A percentile compares a stretch with the other conserved stretches of the same genome.
Conservation (phyloP, 2,797 vertebrate species). For the Thaleichthys pacificus region DNA sequence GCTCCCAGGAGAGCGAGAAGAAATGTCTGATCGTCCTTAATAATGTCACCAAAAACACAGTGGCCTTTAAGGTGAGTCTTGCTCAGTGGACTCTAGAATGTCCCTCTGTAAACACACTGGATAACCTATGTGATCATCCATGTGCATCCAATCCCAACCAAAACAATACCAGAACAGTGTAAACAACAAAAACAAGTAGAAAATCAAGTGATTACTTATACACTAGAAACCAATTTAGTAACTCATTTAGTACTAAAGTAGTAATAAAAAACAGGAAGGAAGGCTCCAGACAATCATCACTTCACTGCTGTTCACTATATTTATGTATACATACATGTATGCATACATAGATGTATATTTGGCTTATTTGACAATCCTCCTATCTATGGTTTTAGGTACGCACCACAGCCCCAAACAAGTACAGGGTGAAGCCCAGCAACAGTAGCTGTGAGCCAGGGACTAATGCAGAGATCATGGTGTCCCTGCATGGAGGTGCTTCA, state of each 20-base stretch:
- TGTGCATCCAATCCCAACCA: no score
- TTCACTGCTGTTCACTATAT: background rate
- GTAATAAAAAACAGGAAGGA: no score
- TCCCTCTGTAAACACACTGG: background rate
- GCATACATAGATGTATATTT: background rate
- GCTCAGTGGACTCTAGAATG: background rate
- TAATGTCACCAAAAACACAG: slow-evolving; percentile 82
- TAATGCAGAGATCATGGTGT: slow-evolving; percentile 78
- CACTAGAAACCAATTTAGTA: no score
- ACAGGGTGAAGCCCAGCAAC: slow-evolving; percentile 83
- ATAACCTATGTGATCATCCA: no score
- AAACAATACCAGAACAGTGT: no score
- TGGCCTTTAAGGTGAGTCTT: slow-evolving; percentile 84
- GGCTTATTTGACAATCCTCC: background rate
- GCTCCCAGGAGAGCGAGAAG: slow-evolving; percentile 80
- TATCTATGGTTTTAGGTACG: slow-evolving; percentile 70
- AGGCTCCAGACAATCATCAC: no score
- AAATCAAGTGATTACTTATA: background rate
- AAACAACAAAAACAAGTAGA: no score
- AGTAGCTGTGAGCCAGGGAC: slow-evolving; percentile 81
- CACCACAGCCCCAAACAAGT: slow-evolving; percentile 85
- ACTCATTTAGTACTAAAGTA: no score
- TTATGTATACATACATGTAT: background rate
- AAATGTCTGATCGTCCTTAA: slow-evolving; percentile 84
- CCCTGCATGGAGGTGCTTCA: slow-evolving; percentile 78